These are phyloP conservation scores for Vultur gryphus DNA, from an alignment of 2,797 vertebrate genomes.

Conservation along the genomic window DNA sequence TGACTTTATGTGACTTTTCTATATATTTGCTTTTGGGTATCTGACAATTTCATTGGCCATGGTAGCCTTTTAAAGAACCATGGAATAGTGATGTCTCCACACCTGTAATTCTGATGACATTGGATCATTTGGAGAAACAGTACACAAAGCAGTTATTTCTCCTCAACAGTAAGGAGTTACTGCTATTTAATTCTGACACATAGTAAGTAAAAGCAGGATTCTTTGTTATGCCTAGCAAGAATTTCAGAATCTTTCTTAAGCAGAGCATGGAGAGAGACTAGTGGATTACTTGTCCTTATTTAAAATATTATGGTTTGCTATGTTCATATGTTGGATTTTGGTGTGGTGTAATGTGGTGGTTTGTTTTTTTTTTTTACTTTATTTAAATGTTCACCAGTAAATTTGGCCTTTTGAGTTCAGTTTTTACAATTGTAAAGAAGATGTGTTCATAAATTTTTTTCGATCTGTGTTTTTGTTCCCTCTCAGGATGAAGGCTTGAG, in stretches of 20 bases:
- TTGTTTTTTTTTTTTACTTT: background rate
- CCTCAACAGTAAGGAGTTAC: background rate
- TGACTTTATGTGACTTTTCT: background rate
- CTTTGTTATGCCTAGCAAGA: background rate
- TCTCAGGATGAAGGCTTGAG: slow-evolving; percentile 91
- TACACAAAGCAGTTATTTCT: background rate
- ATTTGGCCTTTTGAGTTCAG: background rate
- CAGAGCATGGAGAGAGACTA: background rate
- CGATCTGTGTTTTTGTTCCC: background rate
- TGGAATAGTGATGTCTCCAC: background rate
- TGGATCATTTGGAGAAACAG: background rate
- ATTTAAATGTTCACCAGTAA: background rate
- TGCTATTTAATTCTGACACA: background rate
- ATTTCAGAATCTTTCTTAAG: background rate
- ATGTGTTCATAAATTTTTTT: background rate
- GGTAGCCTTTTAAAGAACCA: background rate
- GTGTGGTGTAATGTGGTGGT: background rate
- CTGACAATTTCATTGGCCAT: background rate
- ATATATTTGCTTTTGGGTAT: background rate
- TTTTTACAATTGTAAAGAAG: background rate
- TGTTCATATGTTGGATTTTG: background rate
- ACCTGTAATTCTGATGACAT: background rate
- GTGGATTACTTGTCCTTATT: background rate
- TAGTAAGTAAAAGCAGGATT: background rate
- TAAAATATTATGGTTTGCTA: background rate